Evolutionary conservation across 2,888 invertebrate genomes (phyloP), one percentile per base, ranked within the genome.

Genomic region (Agrotis segetum): DNA sequence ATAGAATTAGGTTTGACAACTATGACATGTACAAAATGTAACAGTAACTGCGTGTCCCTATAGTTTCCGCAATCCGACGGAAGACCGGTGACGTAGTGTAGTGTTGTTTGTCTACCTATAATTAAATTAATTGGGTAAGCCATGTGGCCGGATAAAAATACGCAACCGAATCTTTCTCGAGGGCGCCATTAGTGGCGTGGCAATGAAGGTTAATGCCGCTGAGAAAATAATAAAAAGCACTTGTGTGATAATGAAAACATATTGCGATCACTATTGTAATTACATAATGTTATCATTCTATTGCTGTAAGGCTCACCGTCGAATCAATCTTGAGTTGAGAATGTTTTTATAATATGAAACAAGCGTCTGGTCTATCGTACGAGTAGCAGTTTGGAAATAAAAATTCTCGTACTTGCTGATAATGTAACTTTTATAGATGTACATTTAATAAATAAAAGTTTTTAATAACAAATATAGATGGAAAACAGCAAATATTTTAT

Each of bases 41-140:
- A 14, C 13, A 53, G n/a, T 72, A 24, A 70, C 77, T 71, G 13
- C 40, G 7, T 58, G 55, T 56, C 40, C 19, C 24, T 34, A 0
- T 29, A 65, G 46, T 61, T 76, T 49, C 19, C 19, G 47, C 50
- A 40, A 67, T 44, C 49, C 58, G 24, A 40, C 14, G 21, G 21
- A 53, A 62, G 24, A 24, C 40, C 29, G 44, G 9, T 19, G 44
- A 56, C 29, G 44, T 47, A 29, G n/a, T 44, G 47, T 47, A 21
- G n/a, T 44, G 59, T 65, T 74, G 53, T 75, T 68, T 74, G 50
- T 74, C 21, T 75, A 55, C 58, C 29, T 76, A 34, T 69, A 75
- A 75, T 77, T 80, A 77, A 77, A 80, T 69, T 69, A 77, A 80
- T 76, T 77, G 55, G 75, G 56, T 64, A n/a, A 64, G 56, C 60